Percentiles rank a stretch among this genome's conserved stretches.
Conservation (phyloP, 1,140 invertebrate species). For the Bombus picipes region DNA sequence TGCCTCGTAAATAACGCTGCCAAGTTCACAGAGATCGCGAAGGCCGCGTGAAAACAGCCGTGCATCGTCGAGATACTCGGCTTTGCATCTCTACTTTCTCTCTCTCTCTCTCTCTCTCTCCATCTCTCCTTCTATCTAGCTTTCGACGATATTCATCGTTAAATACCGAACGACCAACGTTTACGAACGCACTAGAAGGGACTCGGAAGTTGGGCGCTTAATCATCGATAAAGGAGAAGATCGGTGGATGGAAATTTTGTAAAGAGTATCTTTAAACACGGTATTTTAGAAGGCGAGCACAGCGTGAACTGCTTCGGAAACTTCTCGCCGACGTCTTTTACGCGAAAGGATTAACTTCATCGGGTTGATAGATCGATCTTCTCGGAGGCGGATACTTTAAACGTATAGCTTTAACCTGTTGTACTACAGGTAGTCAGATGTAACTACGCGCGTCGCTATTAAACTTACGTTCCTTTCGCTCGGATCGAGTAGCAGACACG, state of each 20-base stretch:
- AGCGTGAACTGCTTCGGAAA: background rate
- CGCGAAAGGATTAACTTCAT: background rate
- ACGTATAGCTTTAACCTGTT: background rate
- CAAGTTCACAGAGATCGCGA: conserved; percentile 15
- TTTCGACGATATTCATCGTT: background rate
- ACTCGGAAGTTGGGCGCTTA: background rate
- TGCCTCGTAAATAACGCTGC: conserved; percentile 29
- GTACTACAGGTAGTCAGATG: background rate
- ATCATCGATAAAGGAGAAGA: background rate
- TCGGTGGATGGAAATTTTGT: background rate
- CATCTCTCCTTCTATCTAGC: background rate
- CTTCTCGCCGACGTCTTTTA: background rate
- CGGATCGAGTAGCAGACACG: background rate
- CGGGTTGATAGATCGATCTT: background rate
- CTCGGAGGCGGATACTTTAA: background rate
- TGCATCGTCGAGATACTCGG: too few relatives aligned
- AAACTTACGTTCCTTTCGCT: background rate
- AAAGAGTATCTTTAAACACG: background rate
- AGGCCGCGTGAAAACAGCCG: background rate
- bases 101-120: background rate
- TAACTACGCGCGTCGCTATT: background rate
- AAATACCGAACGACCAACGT: background rate
- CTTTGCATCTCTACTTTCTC: too few relatives aligned
- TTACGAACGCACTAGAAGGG: background rate
- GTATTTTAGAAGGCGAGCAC: background rate